Evolutionary conservation across 2,113 vertebrate genomes (phyloP), one percentile per base, ranked within the genome.

Genomic region (Macquaria ambigua): DNA sequence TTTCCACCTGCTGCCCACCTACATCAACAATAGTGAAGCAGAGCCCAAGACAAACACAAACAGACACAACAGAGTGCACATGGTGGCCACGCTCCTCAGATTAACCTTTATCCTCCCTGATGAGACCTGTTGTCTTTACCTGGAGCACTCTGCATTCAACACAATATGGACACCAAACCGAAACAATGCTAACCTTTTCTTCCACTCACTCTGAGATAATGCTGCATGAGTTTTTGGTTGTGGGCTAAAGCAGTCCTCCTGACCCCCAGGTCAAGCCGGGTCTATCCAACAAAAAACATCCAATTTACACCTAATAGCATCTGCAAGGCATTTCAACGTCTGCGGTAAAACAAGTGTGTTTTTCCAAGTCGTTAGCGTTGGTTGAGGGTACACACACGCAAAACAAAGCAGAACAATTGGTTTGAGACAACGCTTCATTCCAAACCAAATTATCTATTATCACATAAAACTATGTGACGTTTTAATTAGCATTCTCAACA

Each of bases 1-100:
- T 86, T 91, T 86, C 81, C 94, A 95, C 91, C 94, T 94, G 93
- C 93, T 90, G 94, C 88, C 92, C 88, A 94, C 92, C 89, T 89
- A 79, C 85, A 89, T 85, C 81, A 87, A 93, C 94, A 95, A 93
- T 89, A 92, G 90, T 87, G 87, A 76, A 79, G 87, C 87, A 87
- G 67, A 93, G 86, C 77, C 86, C 39, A 83, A 87, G 90, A 93
- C 87, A 81, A 91, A 87, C 67, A 84, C 87, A 85, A 79, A 82
- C 86, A 90, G 86, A 93, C 87, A 87, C 85, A 91, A 91, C 90
- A 90, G 86, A 80, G 79, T 84, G 74, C 89, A 90, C 92, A 92
- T 66, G 88, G 86, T 84, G 87, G 84, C 85, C 85, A 84, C 74
- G 50, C 91, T 87, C 82, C 69, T 77, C 76, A 85, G 90, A 92